Evolutionary conservation across 2,113 vertebrate species (phyloP).

Genomic region (Myrmophylax atrothorax): DNA sequence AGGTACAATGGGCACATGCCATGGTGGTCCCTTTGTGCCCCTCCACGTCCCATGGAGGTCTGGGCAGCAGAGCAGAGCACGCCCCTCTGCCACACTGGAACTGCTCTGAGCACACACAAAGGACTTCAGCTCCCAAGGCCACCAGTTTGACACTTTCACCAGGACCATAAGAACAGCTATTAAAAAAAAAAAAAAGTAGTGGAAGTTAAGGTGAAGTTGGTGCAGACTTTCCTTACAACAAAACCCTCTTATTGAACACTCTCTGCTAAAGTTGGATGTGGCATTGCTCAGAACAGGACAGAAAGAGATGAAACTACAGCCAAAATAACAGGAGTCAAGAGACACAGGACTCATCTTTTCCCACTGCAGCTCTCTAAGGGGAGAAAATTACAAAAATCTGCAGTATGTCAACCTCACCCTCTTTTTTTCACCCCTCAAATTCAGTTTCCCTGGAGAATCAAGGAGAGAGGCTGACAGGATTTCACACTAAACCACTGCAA

Average conservation of each 20-base stretch:
- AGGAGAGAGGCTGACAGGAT: slow-evolving; percentile 7
- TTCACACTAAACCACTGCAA: slow-evolving; percentile 34
- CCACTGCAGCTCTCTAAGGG: background rate
- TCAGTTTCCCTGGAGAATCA: slow-evolving; percentile 23
- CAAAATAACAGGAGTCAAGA: slow-evolving; percentile 20
- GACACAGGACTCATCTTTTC: background rate
- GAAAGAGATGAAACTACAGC: background rate
- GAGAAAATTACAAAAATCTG: slow-evolving; percentile 16
- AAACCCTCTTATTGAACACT: background rate
- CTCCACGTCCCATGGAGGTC: background rate
- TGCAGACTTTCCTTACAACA: background rate
- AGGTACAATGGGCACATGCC: background rate
- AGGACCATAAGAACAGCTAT: background rate
- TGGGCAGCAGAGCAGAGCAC: background rate
- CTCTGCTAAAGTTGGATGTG: background rate
- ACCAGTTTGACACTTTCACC: background rate
- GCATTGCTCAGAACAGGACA: background rate
- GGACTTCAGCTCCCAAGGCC: background rate
- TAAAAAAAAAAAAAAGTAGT: background rate
- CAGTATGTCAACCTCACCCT: background rate
- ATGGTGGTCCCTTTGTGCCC: background rate
- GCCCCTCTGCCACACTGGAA: background rate
- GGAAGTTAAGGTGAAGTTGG: background rate
- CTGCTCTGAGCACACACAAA: background rate
- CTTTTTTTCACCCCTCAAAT: background rate